Evolutionary conservation across 2,113 vertebrate species (phyloP).

Genomic region (Oreochromis spilurus): DNA sequence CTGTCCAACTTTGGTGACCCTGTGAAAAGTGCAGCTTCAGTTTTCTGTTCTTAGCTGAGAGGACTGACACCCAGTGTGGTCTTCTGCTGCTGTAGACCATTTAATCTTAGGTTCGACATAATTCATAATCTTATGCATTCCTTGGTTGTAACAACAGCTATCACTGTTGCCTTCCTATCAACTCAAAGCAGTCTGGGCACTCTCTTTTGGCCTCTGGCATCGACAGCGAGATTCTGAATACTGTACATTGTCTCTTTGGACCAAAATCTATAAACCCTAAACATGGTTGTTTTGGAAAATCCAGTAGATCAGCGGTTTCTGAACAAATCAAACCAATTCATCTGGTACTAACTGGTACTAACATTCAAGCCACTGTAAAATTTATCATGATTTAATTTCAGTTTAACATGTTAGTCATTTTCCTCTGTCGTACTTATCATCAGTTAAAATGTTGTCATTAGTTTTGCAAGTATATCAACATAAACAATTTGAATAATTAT

Average conservation of each 20-base stretch:
- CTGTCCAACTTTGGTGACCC: not conserved
- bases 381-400: not conserved
- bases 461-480: not conserved
- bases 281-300: not conserved
- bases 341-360: not conserved
- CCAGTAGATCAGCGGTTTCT: not conserved
- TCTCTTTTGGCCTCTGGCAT: too few species aligned
- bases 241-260: too few species aligned
- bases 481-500: not conserved
- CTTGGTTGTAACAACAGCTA: not conserved
- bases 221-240: too few species aligned
- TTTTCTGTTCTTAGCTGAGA: not conserved
- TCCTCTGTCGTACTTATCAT: not conserved
- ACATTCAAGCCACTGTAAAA: not conserved
- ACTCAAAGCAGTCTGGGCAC: not conserved
- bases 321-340: not conserved
- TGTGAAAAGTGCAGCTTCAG: not conserved
- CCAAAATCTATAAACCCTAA: not conserved
- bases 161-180: rapidly evolving
- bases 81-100: not conserved
- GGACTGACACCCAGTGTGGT: not conserved
- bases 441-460: not conserved
- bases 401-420: not conserved
- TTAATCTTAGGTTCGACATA: not conserved
- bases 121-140: not conserved